Evolutionary conservation across 2,888 invertebrate genomes (phyloP).

Genomic region (Gastracanthus pulcherrimus): DNA sequence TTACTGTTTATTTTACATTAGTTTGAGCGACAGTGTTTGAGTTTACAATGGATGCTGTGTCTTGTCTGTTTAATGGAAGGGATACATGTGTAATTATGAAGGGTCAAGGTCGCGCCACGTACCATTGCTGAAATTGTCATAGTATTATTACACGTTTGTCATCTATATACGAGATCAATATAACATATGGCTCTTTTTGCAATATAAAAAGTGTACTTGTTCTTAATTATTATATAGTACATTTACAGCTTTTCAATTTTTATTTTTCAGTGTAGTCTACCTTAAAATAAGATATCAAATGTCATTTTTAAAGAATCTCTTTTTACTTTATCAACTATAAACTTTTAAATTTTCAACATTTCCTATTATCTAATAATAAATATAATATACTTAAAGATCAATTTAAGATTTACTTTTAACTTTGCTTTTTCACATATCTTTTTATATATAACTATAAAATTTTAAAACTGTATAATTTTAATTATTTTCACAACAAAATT

Average conservation of each 20-base stretch:
- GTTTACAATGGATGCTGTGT: background rate
- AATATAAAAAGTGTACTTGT: background rate
- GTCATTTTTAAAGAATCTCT: background rate
- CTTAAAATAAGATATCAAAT: background rate
- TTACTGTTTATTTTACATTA: background rate
- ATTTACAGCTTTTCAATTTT: background rate
- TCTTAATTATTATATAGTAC: background rate
- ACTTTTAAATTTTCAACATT: background rate
- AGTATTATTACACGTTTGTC: background rate
- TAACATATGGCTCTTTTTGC: background rate
- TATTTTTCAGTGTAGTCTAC: conserved; percentile 34
- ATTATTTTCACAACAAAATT: too few species aligned
- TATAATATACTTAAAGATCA: background rate
- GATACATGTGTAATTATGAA: background rate
- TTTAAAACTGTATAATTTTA: too few species aligned
- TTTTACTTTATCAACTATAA: background rate
- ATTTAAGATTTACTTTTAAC: background rate
- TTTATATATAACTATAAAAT: too few species aligned
- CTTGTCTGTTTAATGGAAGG: background rate
- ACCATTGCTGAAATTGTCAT: background rate
- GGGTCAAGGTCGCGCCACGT: background rate
- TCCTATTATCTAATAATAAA: background rate
- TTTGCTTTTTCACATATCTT: too few species aligned
- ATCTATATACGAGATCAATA: too few species aligned
- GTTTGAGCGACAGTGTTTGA: too few species aligned